A percentile compares a stretch with the other conserved stretches of the same genome.
Evolutionary conservation across 2,113 vertebrate species (phyloP).

Genomic region (Lophochroa leadbeateri): DNA sequence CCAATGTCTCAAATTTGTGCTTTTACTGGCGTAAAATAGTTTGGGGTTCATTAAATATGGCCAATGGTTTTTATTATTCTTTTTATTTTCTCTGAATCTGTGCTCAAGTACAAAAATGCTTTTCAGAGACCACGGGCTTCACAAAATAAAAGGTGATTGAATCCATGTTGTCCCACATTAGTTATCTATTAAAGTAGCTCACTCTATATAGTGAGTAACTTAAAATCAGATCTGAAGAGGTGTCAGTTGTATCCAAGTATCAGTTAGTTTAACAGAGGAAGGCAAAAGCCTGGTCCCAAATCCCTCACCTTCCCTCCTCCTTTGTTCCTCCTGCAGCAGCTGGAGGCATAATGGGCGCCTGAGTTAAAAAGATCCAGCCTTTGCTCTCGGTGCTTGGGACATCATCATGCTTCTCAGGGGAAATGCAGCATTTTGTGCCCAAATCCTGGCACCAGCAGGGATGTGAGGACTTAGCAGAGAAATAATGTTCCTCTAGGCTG

Average conservation of each 20-base stretch:
- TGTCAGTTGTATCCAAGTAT: background rate
- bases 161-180: background rate
- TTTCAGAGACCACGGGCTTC: background rate
- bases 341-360: background rate
- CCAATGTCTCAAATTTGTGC: background rate
- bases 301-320: background rate
- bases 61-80: background rate
- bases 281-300: background rate
- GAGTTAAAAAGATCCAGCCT: background rate
- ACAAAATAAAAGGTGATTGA: background rate
- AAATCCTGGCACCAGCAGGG: background rate
- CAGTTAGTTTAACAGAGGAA: background rate
- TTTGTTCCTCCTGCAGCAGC: background rate
- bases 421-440: background rate
- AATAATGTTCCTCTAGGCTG: background rate
- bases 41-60: background rate
- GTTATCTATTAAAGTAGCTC: background rate
- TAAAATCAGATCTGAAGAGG: background rate
- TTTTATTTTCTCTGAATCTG: background rate
- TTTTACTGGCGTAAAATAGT: background rate
- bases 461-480: background rate
- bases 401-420: fast-evolving
- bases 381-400: background rate
- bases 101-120: background rate
- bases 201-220: background rate